Evolutionary conservation across 2,797 vertebrate species (phyloP).

Genomic region (Hippopotamyrus pictus): DNA sequence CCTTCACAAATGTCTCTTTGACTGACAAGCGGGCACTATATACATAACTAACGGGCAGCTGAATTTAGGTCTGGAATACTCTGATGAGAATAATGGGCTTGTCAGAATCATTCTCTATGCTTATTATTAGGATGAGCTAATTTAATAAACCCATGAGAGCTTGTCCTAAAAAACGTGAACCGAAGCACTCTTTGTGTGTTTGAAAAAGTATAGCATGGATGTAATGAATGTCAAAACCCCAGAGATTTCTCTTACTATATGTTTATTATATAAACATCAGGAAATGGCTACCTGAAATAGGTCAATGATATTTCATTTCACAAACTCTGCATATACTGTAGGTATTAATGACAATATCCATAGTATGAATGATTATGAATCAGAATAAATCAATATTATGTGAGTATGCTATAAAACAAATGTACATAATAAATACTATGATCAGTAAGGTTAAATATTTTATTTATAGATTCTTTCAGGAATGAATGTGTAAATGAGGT

Average conservation of each 20-base stretch:
- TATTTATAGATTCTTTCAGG: background rate
- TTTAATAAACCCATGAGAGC: constrained; percentile 17
- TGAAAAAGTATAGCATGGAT: background rate
- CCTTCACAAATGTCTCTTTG: background rate
- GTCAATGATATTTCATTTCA: background rate
- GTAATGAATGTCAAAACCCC: background rate
- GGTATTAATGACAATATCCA: background rate
- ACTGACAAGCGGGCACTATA: background rate
- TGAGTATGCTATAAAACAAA: background rate
- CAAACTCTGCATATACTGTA: background rate
- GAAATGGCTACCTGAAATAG: background rate
- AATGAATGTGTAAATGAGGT: background rate
- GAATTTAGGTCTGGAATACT: constrained; percentile 17
- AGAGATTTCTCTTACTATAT: background rate
- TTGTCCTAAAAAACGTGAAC: constrained; percentile 14
- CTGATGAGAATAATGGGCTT: background rate
- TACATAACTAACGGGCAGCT: background rate
- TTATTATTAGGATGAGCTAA: constrained; percentile 18
- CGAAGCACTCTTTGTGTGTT: constrained; percentile 11
- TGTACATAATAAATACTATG: background rate
- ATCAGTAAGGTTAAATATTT: background rate
- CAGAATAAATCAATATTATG: background rate
- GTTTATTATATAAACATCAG: background rate
- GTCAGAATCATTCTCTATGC: constrained; percentile 8
- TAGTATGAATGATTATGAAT: background rate